Conservation (phyloP, 2,888 invertebrate genomes). For the Cheilosia variabilis region DNA sequence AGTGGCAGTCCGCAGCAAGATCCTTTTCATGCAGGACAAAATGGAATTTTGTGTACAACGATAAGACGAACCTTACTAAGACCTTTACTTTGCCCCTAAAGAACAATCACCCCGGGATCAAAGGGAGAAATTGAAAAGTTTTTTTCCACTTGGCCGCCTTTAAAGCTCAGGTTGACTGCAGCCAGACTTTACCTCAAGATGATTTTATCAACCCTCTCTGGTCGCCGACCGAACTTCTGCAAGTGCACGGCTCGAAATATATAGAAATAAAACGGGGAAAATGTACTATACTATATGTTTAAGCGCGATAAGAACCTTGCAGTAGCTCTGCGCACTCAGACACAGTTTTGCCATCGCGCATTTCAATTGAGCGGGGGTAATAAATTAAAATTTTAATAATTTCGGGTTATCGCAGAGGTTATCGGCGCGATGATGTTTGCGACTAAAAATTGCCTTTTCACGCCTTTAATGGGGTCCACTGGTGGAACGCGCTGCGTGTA, state of each 20-base stretch:
- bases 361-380: conserved; percentile 48
- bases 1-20: conserved; percentile 34
- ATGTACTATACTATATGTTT: conserved; percentile 29
- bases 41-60: conserved; percentile 10
- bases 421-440: conserved; percentile 47
- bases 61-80: conserved; percentile 21
- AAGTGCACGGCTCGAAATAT: conserved; percentile 40
- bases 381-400: conserved; percentile 49
- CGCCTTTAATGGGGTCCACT: conserved; percentile 32
- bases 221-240: neutral
- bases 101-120: conserved; percentile 64
- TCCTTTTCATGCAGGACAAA: conserved; percentile 21
- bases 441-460: conserved; percentile 39
- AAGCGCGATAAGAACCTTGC: conserved; percentile 56
- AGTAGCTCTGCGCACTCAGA: conserved; percentile 31
- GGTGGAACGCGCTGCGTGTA: neutral
- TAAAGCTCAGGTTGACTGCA: conserved; percentile 45
- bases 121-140: conserved; percentile 74
- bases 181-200: conserved; percentile 52
- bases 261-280: conserved; percentile 25
- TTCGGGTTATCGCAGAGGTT: conserved; percentile 68
- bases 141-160: conserved; percentile 74
- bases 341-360: conserved; percentile 28
- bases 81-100: conserved; percentile 24
- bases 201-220: conserved; percentile 11